Evolutionary conservation across 1,140 invertebrate species (phyloP).

Genomic region (Sarcophaga bullata): DNA sequence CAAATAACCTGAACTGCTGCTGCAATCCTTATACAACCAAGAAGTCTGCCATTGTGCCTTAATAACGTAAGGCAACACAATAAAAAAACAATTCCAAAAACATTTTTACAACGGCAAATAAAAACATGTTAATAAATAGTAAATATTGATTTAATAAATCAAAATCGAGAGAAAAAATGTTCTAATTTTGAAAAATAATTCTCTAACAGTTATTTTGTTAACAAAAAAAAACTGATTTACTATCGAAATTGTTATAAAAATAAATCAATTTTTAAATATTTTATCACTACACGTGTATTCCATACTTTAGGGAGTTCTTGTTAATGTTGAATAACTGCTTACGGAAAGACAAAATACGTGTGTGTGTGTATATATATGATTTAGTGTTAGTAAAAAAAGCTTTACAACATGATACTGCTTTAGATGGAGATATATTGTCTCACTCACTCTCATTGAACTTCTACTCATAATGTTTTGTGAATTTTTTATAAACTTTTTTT

Average conservation of each 20-base stretch:
- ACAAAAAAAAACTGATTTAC: too few species aligned
- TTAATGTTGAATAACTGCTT: conserved; percentile 3
- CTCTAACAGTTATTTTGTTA: too few species aligned
- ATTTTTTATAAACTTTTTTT: neutral
- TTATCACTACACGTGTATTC: conserved; percentile 1
- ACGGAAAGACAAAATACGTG: neutral
- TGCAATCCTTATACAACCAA: too few species aligned
- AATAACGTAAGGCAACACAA: too few species aligned
- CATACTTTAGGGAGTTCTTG: conserved; percentile 9
- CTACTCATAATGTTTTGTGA: neutral
- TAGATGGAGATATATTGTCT: neutral
- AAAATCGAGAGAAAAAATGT: too few species aligned
- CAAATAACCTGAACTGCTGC: too few species aligned
- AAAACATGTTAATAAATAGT: too few species aligned
- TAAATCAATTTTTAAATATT: neutral
- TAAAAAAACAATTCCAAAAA: too few species aligned
- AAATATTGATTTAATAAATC: too few species aligned
- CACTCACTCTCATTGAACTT: neutral
- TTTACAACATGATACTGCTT: neutral
- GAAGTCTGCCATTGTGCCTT: too few species aligned
- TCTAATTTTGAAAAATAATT: too few species aligned
- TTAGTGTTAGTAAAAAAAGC: neutral
- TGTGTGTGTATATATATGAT: neutral
- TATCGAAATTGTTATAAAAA: neutral
- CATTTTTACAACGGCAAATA: too few species aligned